Conservation (phyloP, 2,888 invertebrate genomes). For the Temnothorax rugatulus region DNA sequence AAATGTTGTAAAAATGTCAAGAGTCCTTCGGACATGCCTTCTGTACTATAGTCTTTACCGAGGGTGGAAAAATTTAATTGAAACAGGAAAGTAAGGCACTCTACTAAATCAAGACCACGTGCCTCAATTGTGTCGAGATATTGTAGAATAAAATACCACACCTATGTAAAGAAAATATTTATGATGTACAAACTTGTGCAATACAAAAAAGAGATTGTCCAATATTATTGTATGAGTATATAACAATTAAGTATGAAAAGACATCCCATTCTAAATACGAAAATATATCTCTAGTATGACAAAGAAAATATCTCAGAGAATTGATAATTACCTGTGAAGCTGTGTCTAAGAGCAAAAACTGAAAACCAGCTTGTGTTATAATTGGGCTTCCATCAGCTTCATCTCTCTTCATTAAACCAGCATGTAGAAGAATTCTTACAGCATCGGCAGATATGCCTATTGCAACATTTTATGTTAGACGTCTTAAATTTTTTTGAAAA, state of each 20-base stretch:
- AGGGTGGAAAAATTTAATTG: conserved; percentile 98
- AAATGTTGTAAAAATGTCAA: conserved; percentile 97
- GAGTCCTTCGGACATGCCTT: conserved; percentile 95
- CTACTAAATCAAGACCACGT: conserved; percentile 94
- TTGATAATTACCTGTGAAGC: conserved; percentile 92
- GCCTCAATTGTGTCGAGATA: conserved; percentile 97
- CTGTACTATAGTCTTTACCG: conserved; percentile 98
- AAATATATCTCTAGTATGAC: background rate
- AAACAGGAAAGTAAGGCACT: conserved; percentile 98
- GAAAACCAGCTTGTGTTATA: conserved; percentile 98
- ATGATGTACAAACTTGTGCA: conserved; percentile 14
- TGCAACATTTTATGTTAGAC: conserved; percentile 30
- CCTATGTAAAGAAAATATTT: conserved; percentile 80
- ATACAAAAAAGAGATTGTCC: background rate
- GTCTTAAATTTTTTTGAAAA: background rate
- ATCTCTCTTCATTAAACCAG: conserved; percentile 96
- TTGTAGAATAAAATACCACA: conserved; percentile 99
- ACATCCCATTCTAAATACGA: background rate
- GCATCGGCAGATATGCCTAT: conserved; percentile 95
- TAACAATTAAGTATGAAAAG: background rate
- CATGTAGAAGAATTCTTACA: conserved; percentile 96
- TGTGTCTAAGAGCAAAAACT: conserved; percentile 97
- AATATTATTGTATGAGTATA: conserved; percentile 11
- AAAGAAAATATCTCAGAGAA: background rate
- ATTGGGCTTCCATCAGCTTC: conserved; percentile 93